Conservation (phyloP, 2,888 invertebrate species). For the Beris morrisii region DNA sequence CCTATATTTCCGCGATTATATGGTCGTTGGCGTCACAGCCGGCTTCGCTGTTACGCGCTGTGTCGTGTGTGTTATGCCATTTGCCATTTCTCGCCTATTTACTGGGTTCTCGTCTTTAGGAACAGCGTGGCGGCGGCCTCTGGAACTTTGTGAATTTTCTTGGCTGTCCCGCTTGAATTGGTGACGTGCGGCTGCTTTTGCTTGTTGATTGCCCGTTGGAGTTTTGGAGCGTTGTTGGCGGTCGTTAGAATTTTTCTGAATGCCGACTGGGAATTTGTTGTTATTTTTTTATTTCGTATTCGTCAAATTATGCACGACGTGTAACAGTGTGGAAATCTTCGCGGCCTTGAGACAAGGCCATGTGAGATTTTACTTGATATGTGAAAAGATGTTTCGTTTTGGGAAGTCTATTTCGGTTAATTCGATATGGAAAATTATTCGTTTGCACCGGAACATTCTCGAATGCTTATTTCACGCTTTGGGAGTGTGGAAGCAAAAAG, state of each 20-base stretch:
- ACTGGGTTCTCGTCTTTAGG: no score
- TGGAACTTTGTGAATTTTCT: neutral
- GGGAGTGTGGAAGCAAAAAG: no score
- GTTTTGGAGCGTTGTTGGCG: neutral
- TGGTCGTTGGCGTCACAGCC: slow-evolving; percentile 38
- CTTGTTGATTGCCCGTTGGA: neutral
- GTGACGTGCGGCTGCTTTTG: neutral
- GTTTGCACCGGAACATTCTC: no score
- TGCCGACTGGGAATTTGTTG: neutral
- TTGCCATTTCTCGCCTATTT: neutral
- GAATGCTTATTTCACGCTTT: no score
- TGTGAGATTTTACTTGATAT: neutral
- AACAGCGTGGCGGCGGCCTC: neutral
- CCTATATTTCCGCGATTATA: slow-evolving; percentile 37
- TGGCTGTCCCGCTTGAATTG: neutral
- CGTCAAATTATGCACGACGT: slow-evolving; percentile 14
- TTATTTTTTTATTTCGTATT: neutral
- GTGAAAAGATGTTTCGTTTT: no score
- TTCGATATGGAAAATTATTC: no score
- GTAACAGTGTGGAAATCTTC: neutral
- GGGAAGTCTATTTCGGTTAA: no score
- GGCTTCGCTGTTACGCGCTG: slow-evolving; percentile 18
- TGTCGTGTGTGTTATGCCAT: neutral
- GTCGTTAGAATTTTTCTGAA: neutral
- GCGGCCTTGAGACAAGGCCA: slow-evolving; percentile 22